A percentile compares a stretch with the other conserved stretches of the same genome.
phyloP scores from a whole-genome alignment of 2,797 vertebrate genomes.

The Rhabdomys pumilio region DNA sequence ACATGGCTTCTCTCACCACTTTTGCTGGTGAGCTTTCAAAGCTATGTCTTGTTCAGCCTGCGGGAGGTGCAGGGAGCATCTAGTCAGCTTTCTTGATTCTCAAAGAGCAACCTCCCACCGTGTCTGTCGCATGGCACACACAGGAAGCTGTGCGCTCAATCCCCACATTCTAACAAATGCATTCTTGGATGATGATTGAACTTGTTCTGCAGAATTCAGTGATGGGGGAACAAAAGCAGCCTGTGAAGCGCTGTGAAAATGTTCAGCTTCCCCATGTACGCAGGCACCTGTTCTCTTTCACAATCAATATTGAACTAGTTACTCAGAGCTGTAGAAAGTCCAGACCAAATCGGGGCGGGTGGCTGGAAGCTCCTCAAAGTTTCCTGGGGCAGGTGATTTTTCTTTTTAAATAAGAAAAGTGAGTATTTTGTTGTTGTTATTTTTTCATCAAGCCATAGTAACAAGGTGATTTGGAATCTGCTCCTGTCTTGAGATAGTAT shows the following conservation, averaged over 20 bases:
- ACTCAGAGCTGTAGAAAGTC: slow-evolving; percentile 8
- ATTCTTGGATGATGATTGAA: slow-evolving; percentile 10
- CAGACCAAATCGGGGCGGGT: not conserved
- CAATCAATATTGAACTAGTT: not conserved
- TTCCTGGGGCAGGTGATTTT: not conserved
- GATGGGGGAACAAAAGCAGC: not conserved
- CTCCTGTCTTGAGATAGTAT: slow-evolving; percentile 27
- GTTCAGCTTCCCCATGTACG: not conserved
- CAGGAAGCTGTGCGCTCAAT: not conserved
- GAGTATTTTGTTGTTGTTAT: not conserved
- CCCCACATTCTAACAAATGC: not conserved
- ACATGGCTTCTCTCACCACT: not conserved
- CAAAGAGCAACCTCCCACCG: not conserved
- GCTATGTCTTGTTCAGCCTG: not conserved
- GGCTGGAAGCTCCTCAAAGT: not conserved
- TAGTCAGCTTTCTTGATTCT: not conserved
- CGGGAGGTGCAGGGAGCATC: not conserved
- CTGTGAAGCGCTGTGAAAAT: not conserved
- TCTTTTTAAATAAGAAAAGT: slow-evolving; percentile 45
- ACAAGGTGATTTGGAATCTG: slow-evolving; percentile 55
- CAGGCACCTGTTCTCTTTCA: not conserved
- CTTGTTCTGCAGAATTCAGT: slow-evolving; percentile 44
- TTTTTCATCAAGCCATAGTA: slow-evolving; percentile 24
- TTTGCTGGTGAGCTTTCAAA: slow-evolving; percentile 6
- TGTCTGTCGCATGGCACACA: accelerated